Evolutionary conservation across 2,113 vertebrate species (phyloP).

Genomic region (Rutilus rutilus): DNA sequence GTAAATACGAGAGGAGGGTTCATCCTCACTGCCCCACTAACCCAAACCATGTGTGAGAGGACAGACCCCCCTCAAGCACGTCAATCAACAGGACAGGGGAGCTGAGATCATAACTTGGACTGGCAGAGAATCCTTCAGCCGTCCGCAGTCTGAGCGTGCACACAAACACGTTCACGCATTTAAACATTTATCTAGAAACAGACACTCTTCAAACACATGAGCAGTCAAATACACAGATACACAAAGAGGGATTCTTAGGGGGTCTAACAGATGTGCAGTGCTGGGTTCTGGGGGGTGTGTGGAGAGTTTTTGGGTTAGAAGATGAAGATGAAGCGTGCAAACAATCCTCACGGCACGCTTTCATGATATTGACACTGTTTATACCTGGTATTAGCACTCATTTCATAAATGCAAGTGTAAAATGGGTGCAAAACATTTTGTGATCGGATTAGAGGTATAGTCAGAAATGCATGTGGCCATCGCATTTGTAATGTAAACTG

Average conservation of each 20-base stretch:
- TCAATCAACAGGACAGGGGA: slow-evolving; percentile 51
- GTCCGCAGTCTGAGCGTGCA: neutral
- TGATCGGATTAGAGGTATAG: neutral
- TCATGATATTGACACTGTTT: neutral
- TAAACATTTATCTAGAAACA: slow-evolving; percentile 40
- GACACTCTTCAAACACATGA: slow-evolving; percentile 25
- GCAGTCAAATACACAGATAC: slow-evolving; percentile 8
- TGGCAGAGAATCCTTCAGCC: slow-evolving; percentile 29
- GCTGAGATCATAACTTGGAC: neutral
- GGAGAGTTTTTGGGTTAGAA: neutral
- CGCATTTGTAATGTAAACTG: neutral
- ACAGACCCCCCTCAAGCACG: slow-evolving; percentile 40
- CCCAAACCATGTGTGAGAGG: slow-evolving; percentile 50
- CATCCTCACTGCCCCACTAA: slow-evolving; percentile 50
- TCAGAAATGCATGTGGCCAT: neutral
- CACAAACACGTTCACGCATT: slow-evolving; percentile 19
- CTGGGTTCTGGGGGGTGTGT: neutral
- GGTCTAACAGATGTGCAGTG: slow-evolving; percentile 10
- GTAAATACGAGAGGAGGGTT: slow-evolving; percentile 47
- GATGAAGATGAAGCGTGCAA: neutral
- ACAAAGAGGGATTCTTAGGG: neutral
- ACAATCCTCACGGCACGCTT: neutral
- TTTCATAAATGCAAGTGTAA: neutral
- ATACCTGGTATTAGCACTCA: neutral
- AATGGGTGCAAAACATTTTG: neutral